Evolutionary conservation across 1,140 invertebrate genomes (phyloP).

Genomic region (Penaeus indicus): DNA sequence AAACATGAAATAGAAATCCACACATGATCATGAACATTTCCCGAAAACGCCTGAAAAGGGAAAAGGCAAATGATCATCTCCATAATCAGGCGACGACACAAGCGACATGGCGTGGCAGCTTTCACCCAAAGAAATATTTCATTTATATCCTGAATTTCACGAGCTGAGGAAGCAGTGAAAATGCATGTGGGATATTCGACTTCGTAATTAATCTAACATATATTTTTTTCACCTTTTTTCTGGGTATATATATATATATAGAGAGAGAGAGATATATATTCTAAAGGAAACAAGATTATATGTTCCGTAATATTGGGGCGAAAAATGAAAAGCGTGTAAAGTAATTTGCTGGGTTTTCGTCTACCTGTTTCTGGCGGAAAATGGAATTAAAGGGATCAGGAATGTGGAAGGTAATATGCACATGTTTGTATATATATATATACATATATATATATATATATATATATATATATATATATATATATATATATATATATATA

Average conservation of each 20-base stretch:
- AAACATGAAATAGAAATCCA: no score
- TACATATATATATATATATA: constrained; percentile 31
- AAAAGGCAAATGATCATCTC: no score
- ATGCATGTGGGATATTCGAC: constrained; percentile 10
- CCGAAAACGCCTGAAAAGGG: no score
- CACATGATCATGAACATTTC: no score
- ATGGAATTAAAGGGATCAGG: neutral
- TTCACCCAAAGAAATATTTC: no score
- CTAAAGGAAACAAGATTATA: neutral
- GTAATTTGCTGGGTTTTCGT: neutral
- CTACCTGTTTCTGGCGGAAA: neutral
- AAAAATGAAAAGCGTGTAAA: neutral
- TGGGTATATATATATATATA: constrained; percentile 25
- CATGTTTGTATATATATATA: constrained; percentile 14
- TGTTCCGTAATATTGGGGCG: neutral
- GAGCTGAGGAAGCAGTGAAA: neutral
- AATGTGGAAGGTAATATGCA: neutral
- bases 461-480: constrained; percentile 14
- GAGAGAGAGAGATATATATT: constrained; percentile 23
- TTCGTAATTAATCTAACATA: neutral
- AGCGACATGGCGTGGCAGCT: no score
- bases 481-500: constrained; percentile 28
- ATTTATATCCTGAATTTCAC: constrained; percentile 28
- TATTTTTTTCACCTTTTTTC: neutral
- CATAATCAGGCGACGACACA: no score